These are phyloP conservation scores for Cathartes aura DNA, from an alignment of 2,113 vertebrate species.

Conservation along the genomic window DNA sequence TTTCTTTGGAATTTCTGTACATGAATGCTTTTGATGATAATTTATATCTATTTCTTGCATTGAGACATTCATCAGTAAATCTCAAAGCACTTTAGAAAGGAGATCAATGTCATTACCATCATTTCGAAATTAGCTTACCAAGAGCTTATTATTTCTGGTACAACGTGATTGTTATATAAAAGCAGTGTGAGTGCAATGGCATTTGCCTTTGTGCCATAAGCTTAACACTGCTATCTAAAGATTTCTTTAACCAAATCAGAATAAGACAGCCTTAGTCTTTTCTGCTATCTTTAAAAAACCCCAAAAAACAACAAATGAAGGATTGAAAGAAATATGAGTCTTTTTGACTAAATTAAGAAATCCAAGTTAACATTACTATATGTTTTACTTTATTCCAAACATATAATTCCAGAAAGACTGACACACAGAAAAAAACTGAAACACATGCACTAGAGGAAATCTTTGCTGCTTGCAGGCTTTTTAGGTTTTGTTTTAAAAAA, in stretches of 20 bases:
- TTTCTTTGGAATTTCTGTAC: slow-evolving; percentile 46
- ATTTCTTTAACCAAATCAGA: slow-evolving; percentile 10
- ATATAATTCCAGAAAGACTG: neutral
- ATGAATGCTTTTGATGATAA: slow-evolving; percentile 60
- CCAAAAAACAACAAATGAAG: neutral
- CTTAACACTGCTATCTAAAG: neutral
- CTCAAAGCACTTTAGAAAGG: slow-evolving; percentile 57
- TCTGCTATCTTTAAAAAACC: neutral
- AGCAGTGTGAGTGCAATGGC: slow-evolving; percentile 7
- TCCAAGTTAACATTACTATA: neutral
- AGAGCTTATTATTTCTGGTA: slow-evolving; percentile 60
- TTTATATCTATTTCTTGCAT: slow-evolving; percentile 61
- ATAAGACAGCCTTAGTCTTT: neutral
- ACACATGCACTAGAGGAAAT: neutral
- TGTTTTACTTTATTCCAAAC: neutral
- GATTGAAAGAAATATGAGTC: neutral
- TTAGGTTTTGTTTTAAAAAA: too few species aligned
- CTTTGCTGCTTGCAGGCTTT: neutral
- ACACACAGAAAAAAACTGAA: neutral
- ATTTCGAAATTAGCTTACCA: slow-evolving; percentile 68
- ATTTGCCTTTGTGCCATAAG: slow-evolving; percentile 42
- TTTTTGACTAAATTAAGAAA: neutral
- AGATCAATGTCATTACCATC: slow-evolving; percentile 65
- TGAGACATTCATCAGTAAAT: slow-evolving; percentile 56
- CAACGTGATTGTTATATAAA: slow-evolving; percentile 48